Base-by-base conservation (phyloP, 2,797 vertebrate species). In the Sarcoramphus papa region DNA sequence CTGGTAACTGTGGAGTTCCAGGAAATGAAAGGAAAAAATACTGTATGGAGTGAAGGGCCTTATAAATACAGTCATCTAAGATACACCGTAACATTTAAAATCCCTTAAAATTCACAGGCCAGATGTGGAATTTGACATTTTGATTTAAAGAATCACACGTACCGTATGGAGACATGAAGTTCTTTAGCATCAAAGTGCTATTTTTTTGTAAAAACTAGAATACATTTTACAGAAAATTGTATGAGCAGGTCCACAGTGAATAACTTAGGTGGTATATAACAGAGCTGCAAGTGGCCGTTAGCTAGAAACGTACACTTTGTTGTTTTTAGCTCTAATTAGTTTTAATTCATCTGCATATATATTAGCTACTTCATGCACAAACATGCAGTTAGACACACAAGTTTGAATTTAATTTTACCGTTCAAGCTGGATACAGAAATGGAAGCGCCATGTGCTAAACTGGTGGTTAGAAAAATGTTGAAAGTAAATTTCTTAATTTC, bases 281-380 rank as follows among this genome's bases (percentile, higher is more conserved):
- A 95, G 54, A 79, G 64, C 37, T 94, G 78, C 57, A 77, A 4
- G n/a, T 35, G 91, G 89, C 76, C 9, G 10, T 93, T 85, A 96
- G 70, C 93, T 69, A 87, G 77, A 89, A 93, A 87, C 3, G 68
- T 59, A 90, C 33, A 59, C 78, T 84, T 67, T 54, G 56, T 37
- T 93, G 78, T 2, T 15, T 88, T 95, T 85, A 51, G 45, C 57
- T 72, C 92, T 95, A 93, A 88, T 93, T 84, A 92, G 25, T 48
- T 91, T 94, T 65, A 91, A 82, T 88, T 60, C 51, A 91, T 73
- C 31, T 93, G 63, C 81, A 95, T 88, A 78, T 78, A 63, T 64
- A 94, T 95, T 68, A 91, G 67, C 53, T 92, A 48, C 69, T 88
- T 87, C 91, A 77, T 72, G 89, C 74, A 92, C 83, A 90, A 94